Percentiles rank a stretch among this genome's conserved stretches.
Conservation (phyloP, 2,113 vertebrate genomes). For the Microcebus ravelobensis region DNA sequence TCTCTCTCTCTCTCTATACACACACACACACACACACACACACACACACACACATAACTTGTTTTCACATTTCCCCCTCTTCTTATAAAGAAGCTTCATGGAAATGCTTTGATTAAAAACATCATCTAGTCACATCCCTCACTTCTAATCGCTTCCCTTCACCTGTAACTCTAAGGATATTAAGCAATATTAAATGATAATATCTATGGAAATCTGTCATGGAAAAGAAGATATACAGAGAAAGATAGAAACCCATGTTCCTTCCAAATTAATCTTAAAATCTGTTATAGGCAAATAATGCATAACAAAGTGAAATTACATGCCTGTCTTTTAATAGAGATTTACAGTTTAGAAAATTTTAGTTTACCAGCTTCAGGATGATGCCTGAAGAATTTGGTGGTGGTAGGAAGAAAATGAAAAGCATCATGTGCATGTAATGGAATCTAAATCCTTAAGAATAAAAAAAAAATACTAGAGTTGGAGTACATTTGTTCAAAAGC, state of each 20-base stretch:
- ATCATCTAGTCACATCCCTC: not conserved
- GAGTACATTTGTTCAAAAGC: not conserved
- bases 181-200: not conserved
- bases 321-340: not conserved
- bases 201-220: not conserved
- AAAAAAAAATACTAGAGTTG: not conserved
- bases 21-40: no score
- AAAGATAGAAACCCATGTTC: not conserved
- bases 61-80: not conserved
- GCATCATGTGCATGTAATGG: not conserved
- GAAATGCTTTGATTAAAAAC: not conserved
- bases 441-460: not conserved
- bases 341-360: not conserved
- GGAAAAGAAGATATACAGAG: not conserved
- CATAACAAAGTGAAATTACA: not conserved
- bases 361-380: not conserved
- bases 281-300: not conserved
- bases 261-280: constrained; percentile 21
- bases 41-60: not conserved
- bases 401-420: not conserved
- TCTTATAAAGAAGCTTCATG: not conserved
- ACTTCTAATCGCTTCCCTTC: not conserved
- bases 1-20: no score
- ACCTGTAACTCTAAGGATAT: constrained; percentile 5
- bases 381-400: not conserved